Evolutionary conservation across 1,140 invertebrate genomes (phyloP).

Genomic region (Diachasmimorpha longicaudata): DNA sequence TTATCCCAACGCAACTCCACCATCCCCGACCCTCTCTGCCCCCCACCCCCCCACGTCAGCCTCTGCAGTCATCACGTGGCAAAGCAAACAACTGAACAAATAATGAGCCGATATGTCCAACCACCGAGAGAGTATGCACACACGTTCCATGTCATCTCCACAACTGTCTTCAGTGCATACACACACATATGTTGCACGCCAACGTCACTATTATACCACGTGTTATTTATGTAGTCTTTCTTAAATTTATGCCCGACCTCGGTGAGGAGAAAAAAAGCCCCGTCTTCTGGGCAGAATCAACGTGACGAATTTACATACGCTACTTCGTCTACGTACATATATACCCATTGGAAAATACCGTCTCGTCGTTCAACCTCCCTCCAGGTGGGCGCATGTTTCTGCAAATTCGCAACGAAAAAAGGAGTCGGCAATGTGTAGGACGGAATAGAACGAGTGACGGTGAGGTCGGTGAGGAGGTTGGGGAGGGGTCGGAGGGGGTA

Average conservation of each 20-base stretch:
- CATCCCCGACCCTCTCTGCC: no score
- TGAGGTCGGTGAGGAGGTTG: neutral
- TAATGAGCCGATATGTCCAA: slow-evolving; percentile 15
- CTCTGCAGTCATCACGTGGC: slow-evolving; percentile 2
- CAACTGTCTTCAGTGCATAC: neutral
- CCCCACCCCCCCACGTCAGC: no score
- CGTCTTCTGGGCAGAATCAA: slow-evolving; percentile 21
- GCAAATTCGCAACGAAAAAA: slow-evolving; percentile 22
- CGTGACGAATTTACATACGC: slow-evolving; percentile 28
- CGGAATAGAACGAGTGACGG: neutral
- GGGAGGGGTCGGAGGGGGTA: neutral
- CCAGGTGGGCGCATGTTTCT: slow-evolving; percentile 13
- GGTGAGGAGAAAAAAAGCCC: neutral
- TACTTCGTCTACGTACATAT: neutral
- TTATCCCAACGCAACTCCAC: no score
- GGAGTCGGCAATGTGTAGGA: neutral
- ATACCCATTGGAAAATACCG: slow-evolving; percentile 5
- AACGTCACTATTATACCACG: slow-evolving; percentile 16
- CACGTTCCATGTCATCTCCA: no score
- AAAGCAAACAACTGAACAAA: slow-evolving; percentile 24
- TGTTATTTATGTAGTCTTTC: slow-evolving; percentile 25
- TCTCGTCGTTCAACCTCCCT: slow-evolving; percentile 6
- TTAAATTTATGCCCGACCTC: slow-evolving; percentile 23
- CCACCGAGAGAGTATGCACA: neutral
- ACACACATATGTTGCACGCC: slow-evolving; percentile 2